Evolutionary conservation across 2,888 invertebrate genomes (phyloP), one percentile per base, ranked within the genome.

Genomic region (Argyresthia albistria): DNA sequence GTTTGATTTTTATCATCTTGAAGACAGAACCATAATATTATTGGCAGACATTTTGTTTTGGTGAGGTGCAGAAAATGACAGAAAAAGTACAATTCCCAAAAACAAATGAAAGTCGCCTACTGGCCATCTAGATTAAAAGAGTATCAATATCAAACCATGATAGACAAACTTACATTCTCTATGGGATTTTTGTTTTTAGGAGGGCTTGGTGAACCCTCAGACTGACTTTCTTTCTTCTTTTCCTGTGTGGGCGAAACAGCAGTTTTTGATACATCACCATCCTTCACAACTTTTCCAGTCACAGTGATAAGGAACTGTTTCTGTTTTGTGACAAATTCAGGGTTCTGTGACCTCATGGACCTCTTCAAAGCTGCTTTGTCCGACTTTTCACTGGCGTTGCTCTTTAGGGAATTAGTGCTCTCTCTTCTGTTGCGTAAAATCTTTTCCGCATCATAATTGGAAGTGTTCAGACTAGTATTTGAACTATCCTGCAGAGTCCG

Each of bases 271-370:
- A 69, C 65, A 15, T 65, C 64, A 47, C 66, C 57, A 12, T 56
- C 65, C 59, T 76, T 80, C 52, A 63, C 65, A 54, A 57, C 60
- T 59, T 76, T 80, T 35, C 79, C 76, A 51, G 83, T 81, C 1
- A 91, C 81, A 53, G 90, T 88, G 62, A 88, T 89, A 10, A 91
- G 68, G 62, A 91, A 91, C 59, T 87, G 89, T 59, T 88, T 89
- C 51, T 91, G 90, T 66, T 91, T 91, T 58, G 83, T 83, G 0
- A 89, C 89, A 79, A 91, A 91, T 48, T 91, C 91, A 9, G 90
- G 88, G 62, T 91, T 91, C 64, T 91, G 90, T 8, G 90, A 90
- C 53, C 91, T 79, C 87, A 91, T 89, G 54, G 90, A 90, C 50
- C 90, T 67, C 59, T 86, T 84, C 1, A 68, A 56, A 4, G 59